Evolutionary conservation across 2,113 vertebrate species (phyloP).

Genomic region (Brachirus orientalis): DNA sequence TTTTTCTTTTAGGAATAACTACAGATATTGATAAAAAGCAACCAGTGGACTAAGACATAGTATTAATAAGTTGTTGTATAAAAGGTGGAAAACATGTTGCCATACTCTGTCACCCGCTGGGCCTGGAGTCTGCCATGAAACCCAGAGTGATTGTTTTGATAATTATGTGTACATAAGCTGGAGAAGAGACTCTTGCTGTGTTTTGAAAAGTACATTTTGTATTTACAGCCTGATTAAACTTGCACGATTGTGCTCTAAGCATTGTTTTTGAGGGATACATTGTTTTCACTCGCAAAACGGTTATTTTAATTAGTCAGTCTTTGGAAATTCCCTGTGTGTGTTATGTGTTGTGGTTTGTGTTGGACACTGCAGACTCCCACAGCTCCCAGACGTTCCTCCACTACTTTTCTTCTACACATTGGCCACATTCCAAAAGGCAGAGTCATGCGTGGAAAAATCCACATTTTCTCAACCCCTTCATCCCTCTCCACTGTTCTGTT

Average conservation of each 20-base stretch:
- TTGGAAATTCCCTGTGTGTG: slow-evolving; percentile 65
- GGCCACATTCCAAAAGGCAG: slow-evolving; percentile 37
- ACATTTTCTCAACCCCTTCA: slow-evolving; percentile 26
- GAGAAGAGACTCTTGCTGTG: slow-evolving; percentile 23
- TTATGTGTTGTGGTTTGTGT: slow-evolving; percentile 52
- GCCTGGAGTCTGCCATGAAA: slow-evolving; percentile 35
- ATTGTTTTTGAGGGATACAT: slow-evolving; percentile 59
- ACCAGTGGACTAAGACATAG: too few species aligned
- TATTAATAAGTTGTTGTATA: slow-evolving; percentile 61
- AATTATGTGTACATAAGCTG: slow-evolving; percentile 47
- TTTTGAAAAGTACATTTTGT: slow-evolving; percentile 39
- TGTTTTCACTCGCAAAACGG: slow-evolving; percentile 57
- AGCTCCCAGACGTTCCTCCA: slow-evolving; percentile 55
- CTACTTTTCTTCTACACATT: slow-evolving; percentile 23
- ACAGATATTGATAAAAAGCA: slow-evolving; percentile 19
- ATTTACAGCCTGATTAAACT: slow-evolving; percentile 23
- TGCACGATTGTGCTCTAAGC: slow-evolving; percentile 8
- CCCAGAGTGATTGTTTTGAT: slow-evolving; percentile 49
- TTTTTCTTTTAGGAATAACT: not conserved
- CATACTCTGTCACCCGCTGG: slow-evolving; percentile 50
- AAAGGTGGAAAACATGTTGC: slow-evolving; percentile 40
- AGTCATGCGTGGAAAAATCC: slow-evolving; percentile 52
- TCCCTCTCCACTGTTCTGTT: slow-evolving; percentile 17
- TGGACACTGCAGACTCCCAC: slow-evolving; percentile 51
- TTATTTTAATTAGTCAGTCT: slow-evolving; percentile 71